Base-by-base conservation (phyloP, 2,113 vertebrate species). In the Vulpes ferrilata region DNA sequence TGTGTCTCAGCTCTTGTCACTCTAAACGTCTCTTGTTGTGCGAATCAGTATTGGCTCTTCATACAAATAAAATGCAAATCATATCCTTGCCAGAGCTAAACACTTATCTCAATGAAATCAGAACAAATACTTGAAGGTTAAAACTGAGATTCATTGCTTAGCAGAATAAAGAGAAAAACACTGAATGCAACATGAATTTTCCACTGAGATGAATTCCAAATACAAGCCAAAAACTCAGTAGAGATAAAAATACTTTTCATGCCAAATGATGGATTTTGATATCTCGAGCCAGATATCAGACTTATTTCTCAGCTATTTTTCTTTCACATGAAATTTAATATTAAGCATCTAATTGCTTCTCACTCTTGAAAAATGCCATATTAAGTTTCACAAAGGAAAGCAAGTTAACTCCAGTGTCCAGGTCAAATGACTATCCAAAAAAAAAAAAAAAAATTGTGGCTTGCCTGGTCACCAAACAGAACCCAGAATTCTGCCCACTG, bases 41-140 rank as follows among this genome's bases (percentile, higher is more conserved):
- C 5, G 80, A 98, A 96, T 98, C 93, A n/a, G 7, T 93, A 97
- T 96, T 98, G 96, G 60, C 91, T 98, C n/a, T 98, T 93, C 96
- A 97, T 97, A 97, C 82, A 98, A 98, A 98, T 97, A 97, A 98
- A 98, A 98, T 98, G 98, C 97, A 98, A 98, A 98, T 98, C 93
- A 92, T 95, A 93, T 96, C 86, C 95, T 98, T 98, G 64, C 88
- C 88, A 96, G 92, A 96, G 85, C 96, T 97, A 92, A 98, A 97
- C 51, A 95, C 86, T 97, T 98, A 97, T 11, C 69, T 95, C 95
- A 90, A 79, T 89, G 92, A 98, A 98, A 98, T 98, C 94, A 90
- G 94, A 98, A 98, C 94, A 98, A 97, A 96, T 97, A 97, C 93
- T 98, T 97, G 92, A 98, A 98, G 95, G 96, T 98, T 98, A 97